Conservation (phyloP, 2,113 vertebrate species). For the Haliaeetus leucogaster region DNA sequence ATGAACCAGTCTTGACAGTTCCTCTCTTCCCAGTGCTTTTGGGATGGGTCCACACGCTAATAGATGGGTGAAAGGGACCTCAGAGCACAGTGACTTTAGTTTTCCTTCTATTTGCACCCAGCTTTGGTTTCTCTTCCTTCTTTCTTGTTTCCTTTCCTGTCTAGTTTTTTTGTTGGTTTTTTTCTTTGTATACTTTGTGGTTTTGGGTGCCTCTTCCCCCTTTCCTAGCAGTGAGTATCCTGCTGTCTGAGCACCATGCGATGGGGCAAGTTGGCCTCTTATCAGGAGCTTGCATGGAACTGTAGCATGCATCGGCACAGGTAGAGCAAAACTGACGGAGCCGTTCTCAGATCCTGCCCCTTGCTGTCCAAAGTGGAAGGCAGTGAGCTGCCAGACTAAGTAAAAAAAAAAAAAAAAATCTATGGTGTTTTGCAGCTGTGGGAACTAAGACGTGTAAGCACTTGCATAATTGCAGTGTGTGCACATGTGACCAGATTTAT, state of each 20-base stretch:
- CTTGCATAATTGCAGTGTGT: accelerated
- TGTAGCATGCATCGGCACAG: background rate
- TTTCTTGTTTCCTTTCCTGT: background rate
- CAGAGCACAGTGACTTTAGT: background rate
- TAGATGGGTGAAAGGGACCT: background rate
- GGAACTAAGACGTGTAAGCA: background rate
- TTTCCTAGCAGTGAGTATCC: background rate
- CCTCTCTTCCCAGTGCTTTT: background rate
- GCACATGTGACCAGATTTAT: background rate
- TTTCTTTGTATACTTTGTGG: background rate
- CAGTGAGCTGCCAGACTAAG: background rate
- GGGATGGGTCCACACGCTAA: background rate
- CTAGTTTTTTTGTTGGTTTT: background rate
- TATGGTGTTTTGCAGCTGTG: background rate
- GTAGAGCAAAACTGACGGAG: accelerated
- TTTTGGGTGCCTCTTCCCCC: background rate
- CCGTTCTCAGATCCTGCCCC: background rate
- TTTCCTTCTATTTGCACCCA: background rate
- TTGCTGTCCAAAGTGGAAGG: background rate
- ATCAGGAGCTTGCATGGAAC: background rate
- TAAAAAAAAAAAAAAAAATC: background rate
- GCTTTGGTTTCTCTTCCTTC: background rate
- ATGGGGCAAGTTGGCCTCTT: background rate
- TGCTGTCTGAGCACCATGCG: background rate
- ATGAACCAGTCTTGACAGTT: background rate